phyloP scores from a whole-genome alignment of 2,797 vertebrate species.

The Phylloscopus collybita region DNA sequence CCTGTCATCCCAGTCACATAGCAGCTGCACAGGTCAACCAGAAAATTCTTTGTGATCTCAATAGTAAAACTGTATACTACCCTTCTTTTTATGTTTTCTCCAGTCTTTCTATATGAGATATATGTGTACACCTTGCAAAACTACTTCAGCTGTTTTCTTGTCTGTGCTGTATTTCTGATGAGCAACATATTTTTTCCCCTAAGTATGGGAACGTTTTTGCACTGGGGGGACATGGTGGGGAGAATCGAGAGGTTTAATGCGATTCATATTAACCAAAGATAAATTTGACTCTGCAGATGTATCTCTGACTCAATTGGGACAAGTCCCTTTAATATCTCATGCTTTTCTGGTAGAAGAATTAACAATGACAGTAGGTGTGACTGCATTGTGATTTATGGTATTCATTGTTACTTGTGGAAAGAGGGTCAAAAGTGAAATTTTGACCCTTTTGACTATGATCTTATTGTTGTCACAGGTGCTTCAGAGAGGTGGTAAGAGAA shows the following conservation, averaged over 20 bases:
- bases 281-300: neutral
- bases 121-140: neutral
- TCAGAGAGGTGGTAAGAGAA: slow-evolving; percentile 34
- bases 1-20: neutral
- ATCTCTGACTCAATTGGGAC: neutral
- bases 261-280: neutral
- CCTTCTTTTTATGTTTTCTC: neutral
- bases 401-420: slow-evolving; percentile 45
- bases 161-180: neutral
- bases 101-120: neutral
- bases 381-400: neutral
- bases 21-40: neutral
- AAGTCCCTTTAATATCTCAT: neutral
- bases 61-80: neutral
- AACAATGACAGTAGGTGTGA: neutral
- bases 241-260: neutral
- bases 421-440: slow-evolving; percentile 39
- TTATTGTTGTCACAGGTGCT: slow-evolving; percentile 12
- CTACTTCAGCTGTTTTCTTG: neutral
- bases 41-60: neutral
- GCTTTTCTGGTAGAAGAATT: neutral
- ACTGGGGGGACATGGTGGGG: accelerated
- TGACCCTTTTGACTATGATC: slow-evolving; percentile 10
- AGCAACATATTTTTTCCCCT: neutral
- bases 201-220: neutral